Conservation (phyloP, 2,797 vertebrate species). For the Micropoecilia bifurca region DNA sequence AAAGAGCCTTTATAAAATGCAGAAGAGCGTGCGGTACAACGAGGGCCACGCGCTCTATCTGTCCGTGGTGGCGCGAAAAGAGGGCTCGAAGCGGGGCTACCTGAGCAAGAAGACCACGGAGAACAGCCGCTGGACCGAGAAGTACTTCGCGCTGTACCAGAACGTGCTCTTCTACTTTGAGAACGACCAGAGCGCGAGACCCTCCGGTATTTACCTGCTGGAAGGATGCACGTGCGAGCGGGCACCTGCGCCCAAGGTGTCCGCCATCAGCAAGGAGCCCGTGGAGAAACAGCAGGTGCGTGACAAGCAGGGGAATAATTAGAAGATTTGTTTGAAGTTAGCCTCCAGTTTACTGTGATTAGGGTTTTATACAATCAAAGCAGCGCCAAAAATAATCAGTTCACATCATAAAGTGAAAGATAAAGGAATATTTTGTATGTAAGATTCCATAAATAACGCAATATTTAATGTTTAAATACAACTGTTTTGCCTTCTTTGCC, state of each 20-base stretch:
- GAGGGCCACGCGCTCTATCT: slow-evolving; percentile 92
- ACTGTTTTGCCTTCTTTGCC: background rate
- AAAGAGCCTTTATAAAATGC: slow-evolving; percentile 78
- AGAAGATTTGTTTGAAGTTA: background rate
- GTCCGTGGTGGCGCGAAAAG: slow-evolving; percentile 90
- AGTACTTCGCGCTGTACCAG: slow-evolving; percentile 93
- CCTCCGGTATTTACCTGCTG: slow-evolving; percentile 92
- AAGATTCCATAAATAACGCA: background rate
- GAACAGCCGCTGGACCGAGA: slow-evolving; percentile 93
- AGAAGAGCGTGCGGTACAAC: slow-evolving; percentile 93
- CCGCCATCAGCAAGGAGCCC: slow-evolving; percentile 84
- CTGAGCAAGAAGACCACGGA: slow-evolving; percentile 92
- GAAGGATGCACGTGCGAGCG: slow-evolving; percentile 94
- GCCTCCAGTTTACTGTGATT: background rate
- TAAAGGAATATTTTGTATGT: background rate
- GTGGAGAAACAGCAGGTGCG: slow-evolving; percentile 89
- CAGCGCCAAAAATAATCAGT: background rate
- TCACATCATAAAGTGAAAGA: background rate
- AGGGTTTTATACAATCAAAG: background rate
- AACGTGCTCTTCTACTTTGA: slow-evolving; percentile 97
- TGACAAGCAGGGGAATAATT: slow-evolving; percentile 59
- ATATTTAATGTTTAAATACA: background rate
- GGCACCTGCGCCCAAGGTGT: slow-evolving; percentile 87
- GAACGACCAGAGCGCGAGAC: slow-evolving; percentile 91
- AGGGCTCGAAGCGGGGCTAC: slow-evolving; percentile 88